Evolutionary conservation across 2,888 invertebrate species (phyloP).

Genomic region (Coleophora flavipennella): DNA sequence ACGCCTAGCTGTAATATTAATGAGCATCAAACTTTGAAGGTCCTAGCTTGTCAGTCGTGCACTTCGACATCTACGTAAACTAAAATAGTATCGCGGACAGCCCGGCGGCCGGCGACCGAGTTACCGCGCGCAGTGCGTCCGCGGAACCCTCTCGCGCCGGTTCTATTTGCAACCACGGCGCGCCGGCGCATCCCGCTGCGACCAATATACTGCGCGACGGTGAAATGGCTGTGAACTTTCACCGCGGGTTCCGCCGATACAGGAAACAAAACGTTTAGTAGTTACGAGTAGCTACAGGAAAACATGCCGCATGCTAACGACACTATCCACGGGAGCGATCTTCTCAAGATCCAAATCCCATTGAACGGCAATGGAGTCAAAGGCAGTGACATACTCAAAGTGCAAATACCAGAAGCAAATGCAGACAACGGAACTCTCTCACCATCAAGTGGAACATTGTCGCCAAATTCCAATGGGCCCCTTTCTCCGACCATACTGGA

Average conservation of each 20-base stretch:
- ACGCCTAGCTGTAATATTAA: constrained; percentile 17
- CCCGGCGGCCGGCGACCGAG: constrained; percentile 69
- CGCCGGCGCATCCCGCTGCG: constrained; percentile 55
- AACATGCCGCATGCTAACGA: constrained; percentile 49
- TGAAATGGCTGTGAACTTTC: constrained; percentile 68
- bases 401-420: constrained; percentile 50
- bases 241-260: constrained; percentile 51
- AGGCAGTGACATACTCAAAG: constrained; percentile 26
- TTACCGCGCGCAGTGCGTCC: constrained; percentile 62
- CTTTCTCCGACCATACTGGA: constrained; percentile 56
- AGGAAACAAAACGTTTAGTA: constrained; percentile 53
- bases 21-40: constrained; percentile 43
- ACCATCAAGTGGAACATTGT: constrained; percentile 29
- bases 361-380: constrained; percentile 26
- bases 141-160: constrained; percentile 66
- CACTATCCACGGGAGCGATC: constrained; percentile 16
- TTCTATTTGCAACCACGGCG: constrained; percentile 63
- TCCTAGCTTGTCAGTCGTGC: constrained; percentile 55
- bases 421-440: constrained; percentile 27
- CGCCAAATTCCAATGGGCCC: constrained; percentile 46
- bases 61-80: constrained; percentile 71
- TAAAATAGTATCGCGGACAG: constrained; percentile 66
- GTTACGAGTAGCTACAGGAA: constrained; percentile 28
- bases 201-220: constrained; percentile 55
- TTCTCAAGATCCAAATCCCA: constrained; percentile 2